Base-by-base conservation (phyloP, 92 coral and sea anemone species). In the Epizoanthus illoricatus region DNA sequence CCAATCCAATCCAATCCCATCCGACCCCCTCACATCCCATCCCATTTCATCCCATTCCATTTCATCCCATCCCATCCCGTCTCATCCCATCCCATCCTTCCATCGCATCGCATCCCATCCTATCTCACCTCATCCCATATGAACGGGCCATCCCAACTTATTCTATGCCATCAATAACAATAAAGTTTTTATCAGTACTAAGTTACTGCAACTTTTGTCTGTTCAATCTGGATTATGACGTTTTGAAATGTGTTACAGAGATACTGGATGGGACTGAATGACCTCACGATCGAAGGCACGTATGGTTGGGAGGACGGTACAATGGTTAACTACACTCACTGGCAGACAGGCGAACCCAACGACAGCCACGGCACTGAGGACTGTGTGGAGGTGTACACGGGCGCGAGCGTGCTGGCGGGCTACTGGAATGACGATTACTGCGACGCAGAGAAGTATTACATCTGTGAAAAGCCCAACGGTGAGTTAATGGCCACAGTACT, bases 401-500 rank as follows among this genome's bases (percentile, higher is more conserved):
- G 94, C 17, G 55, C 76, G 15, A 94, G 94, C 17, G 55, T 15
- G 12, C 66, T 62, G 57, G 91, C 90, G 11, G 96, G 98, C 60
- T 85, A 41, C 72, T 95, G 98, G 98, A 95, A 95, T 90, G 96
- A 95, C 65, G 86, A 95, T 72, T 86, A 68, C 76, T 95, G 98
- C 65, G 91, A 80, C 70, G 66, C 86, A 40, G 85, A 84, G 57
- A 83, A 86, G 52, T 42, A 86, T 33, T 95, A 84, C 86, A 91
- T 95, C 76, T 95, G 98, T 59, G 98, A 95, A 82, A 95, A 91
- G 79, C 92, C 94, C 17, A 71, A 68, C 18, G 94, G 96, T 91
- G 87, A 42, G 91, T 23, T 47, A 45, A 65, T 3, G 73, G 13
- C 41, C 21, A 5, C 5, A 12, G 61, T 28, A 10, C 42, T 36